These are phyloP conservation scores for Lagopus leucura DNA, from an alignment of 2,113 vertebrate genomes.

Conservation along the genomic window DNA sequence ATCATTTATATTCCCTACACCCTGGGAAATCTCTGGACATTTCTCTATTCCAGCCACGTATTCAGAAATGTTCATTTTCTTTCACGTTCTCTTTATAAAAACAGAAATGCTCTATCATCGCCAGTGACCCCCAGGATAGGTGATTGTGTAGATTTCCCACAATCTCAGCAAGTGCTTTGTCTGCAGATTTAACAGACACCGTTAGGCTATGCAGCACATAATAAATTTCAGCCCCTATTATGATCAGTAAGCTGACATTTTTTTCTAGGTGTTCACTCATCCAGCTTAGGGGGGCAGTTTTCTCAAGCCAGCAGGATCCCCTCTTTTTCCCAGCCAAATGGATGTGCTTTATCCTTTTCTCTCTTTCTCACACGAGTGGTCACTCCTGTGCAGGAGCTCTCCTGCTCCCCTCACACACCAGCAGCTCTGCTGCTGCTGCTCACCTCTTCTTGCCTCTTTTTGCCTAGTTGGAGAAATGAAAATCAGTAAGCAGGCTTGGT, in stretches of 20 bases:
- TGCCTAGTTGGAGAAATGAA: background rate
- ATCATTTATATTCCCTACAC: slow-evolving; percentile 56
- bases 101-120: slow-evolving; percentile 37
- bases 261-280: background rate
- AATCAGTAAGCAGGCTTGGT: background rate
- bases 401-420: background rate
- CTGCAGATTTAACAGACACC: slow-evolving; percentile 32
- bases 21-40: slow-evolving; percentile 21
- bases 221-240: slow-evolving; percentile 34
- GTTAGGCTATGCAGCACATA: background rate
- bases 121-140: slow-evolving; percentile 15
- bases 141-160: slow-evolving; percentile 47
- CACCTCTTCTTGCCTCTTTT: background rate
- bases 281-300: background rate
- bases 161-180: slow-evolving; percentile 49
- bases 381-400: background rate
- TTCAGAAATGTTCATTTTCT: slow-evolving; percentile 66
- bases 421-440: background rate
- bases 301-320: background rate
- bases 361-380: background rate
- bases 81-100: slow-evolving; percentile 56
- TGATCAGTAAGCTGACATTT: background rate
- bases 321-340: background rate
- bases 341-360: background rate
- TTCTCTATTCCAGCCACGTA: slow-evolving; percentile 55